phyloP scores from a whole-genome alignment of 92 coral and sea anemone species.

The Phymanthus crucifer region DNA sequence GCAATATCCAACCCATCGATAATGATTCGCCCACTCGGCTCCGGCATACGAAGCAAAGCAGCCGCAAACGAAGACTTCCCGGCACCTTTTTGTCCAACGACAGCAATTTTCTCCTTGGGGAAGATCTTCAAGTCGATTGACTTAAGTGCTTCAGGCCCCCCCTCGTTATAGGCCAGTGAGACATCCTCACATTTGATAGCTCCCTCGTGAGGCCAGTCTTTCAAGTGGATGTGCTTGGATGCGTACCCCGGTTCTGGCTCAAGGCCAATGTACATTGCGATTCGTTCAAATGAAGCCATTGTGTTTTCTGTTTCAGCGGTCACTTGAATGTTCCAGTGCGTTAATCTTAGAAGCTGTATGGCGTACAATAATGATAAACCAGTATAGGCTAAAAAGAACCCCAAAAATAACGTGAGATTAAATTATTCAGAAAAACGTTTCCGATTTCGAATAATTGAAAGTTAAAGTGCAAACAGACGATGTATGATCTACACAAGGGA shows the following conservation, averaged over 20 bases:
- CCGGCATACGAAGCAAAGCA: slow-evolving; percentile 38
- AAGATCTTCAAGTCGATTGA: slow-evolving; percentile 8
- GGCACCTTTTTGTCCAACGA: slow-evolving; percentile 33
- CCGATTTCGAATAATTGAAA: no score
- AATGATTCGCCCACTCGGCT: slow-evolving; percentile 35
- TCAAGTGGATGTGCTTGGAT: slow-evolving; percentile 14
- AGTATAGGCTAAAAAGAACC: slow-evolving; percentile 19
- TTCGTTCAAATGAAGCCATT: slow-evolving; percentile 33
- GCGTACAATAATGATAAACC: slow-evolving; percentile 41
- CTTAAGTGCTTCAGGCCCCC: slow-evolving; percentile 15
- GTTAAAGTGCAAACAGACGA: no score
- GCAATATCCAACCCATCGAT: slow-evolving; percentile 30
- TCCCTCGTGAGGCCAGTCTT: slow-evolving; percentile 37
- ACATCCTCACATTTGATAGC: slow-evolving; percentile 24
- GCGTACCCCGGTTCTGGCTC: slow-evolving; percentile 42
- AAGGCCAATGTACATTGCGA: slow-evolving; percentile 5
- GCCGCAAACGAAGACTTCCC: slow-evolving; percentile 26
- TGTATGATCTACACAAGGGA: no score
- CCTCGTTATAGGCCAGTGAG: slow-evolving; percentile 22
- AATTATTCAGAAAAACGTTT: no score
- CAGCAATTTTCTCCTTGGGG: slow-evolving; percentile 23
- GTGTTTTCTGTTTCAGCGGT: slow-evolving; percentile 26
- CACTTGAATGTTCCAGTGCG: slow-evolving; percentile 22
- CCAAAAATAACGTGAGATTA: no score
- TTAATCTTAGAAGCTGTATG: slow-evolving; percentile 8